Conservation (phyloP, 92 coral and sea anemone genomes). For the Heteractis magnifica region DNA sequence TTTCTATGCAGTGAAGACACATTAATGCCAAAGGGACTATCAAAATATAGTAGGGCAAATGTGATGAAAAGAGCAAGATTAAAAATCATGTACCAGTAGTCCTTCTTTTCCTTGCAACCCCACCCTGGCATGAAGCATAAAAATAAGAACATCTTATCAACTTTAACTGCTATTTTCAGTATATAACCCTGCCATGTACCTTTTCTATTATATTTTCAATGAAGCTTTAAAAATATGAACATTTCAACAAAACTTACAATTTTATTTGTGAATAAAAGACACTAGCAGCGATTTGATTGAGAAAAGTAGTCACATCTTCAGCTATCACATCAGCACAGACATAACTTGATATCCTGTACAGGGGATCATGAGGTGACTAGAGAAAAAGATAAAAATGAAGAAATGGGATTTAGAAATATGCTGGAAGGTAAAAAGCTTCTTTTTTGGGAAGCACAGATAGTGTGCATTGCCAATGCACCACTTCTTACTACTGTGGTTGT, state of each 20-base stretch:
- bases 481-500: too few species aligned
- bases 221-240: too few species aligned
- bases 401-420: background rate
- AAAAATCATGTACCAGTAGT: too few species aligned
- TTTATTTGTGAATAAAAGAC: slow-evolving; percentile 43
- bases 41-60: too few species aligned
- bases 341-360: slow-evolving; percentile 43
- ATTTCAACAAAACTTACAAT: slow-evolving; percentile 36
- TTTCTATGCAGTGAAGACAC: too few species aligned
- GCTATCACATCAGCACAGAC: slow-evolving; percentile 37
- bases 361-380: slow-evolving; percentile 55
- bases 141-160: too few species aligned
- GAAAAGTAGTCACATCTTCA: slow-evolving; percentile 43
- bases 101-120: too few species aligned
- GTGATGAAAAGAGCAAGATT: too few species aligned
- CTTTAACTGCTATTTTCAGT: too few species aligned
- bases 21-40: too few species aligned
- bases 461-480: too few species aligned
- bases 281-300: slow-evolving; percentile 35
- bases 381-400: background rate
- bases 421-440: background rate
- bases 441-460: background rate
- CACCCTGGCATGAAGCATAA: too few species aligned
- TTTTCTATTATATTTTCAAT: background rate
- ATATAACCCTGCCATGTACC: background rate